Base-by-base conservation (phyloP, 2,888 invertebrate genomes). In the Yponomeuta plumbellus region DNA sequence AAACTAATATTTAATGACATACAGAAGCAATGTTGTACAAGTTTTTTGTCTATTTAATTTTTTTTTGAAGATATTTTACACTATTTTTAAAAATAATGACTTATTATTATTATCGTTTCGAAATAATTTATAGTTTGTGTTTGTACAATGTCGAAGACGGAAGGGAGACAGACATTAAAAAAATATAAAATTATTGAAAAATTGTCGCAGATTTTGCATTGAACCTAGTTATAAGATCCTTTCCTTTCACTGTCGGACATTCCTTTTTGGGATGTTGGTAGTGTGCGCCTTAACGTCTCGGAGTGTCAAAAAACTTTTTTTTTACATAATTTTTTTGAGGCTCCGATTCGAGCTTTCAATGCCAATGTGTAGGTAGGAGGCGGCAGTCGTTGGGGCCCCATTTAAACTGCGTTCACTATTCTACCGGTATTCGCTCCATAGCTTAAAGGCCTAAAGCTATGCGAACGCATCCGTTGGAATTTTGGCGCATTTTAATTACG, bases 21-120 rank as follows among this genome's bases (percentile, higher is more conserved):
- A 83, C 89, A 90, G 86, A 88, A 84, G 84, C 88, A 91, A 89
- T 88, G 88, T 88, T 91, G 89, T 90, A 90, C 88, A 91, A 88
- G 86, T 80, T 83, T 83, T 66, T 67, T 67, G 80, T 85, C 83
- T 88, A 86, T 90, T 88, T 88, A 89, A 83, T 85, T 83, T 87
- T 84, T 17, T 44, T 83, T 88, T 86, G 84, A 77, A 88, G 88
- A 88, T 89, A 89, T 90, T 88, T 88, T 90, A 88, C 85, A 80
- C 81, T 89, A 88, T 88, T 87, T 86, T 88, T 86, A 61, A 44
- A 52, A 88, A 88, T 88, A 86, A 86, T 83, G 80, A 86, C 86
- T 81, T 90, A 89, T 89, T 90, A 89, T 89, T 89, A 69, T 85
- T 88, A 89, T 91, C 85, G 86, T 90, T 88, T 88, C 86, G 83